Evolutionary conservation across 2,797 vertebrate species (phyloP).

Genomic region (Acanthopagrus latus): DNA sequence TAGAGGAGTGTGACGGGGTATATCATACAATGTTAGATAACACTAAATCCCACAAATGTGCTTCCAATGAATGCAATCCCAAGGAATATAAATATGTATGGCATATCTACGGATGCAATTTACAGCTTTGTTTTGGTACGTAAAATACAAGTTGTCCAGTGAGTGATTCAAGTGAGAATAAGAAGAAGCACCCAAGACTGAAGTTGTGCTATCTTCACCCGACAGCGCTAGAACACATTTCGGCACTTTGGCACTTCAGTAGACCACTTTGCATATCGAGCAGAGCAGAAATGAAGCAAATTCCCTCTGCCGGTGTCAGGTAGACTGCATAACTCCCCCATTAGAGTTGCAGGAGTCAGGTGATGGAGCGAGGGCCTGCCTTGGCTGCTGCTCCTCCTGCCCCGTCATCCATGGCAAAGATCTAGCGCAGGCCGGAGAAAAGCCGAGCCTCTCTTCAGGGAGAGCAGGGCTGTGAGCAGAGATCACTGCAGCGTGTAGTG

Average conservation of each 20-base stretch:
- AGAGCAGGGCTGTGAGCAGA: constrained; percentile 36
- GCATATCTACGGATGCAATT: background rate
- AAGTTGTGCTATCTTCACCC: constrained; percentile 6
- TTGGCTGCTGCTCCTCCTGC: constrained; percentile 40
- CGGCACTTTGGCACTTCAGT: constrained; percentile 32
- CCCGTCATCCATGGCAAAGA: constrained; percentile 57
- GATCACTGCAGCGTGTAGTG: constrained; percentile 54
- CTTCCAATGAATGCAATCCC: background rate
- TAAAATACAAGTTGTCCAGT: background rate
- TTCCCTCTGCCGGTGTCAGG: constrained; percentile 41
- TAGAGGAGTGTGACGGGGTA: too few relatives aligned
- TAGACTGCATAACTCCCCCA: constrained; percentile 51
- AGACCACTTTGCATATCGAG: constrained; percentile 55
- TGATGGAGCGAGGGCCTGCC: constrained; percentile 51
- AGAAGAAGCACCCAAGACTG: constrained; percentile 2
- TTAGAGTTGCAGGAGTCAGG: constrained; percentile 60
- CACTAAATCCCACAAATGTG: background rate
- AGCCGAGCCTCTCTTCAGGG: constrained; percentile 39
- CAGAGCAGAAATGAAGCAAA: constrained; percentile 46
- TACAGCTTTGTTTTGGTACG: too few relatives aligned
- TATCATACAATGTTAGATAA: too few relatives aligned
- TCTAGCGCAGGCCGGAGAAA: constrained; percentile 37
- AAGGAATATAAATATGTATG: background rate
- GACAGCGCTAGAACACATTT: constrained; percentile 13
- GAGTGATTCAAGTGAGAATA: background rate